Percentiles rank a stretch among this genome's conserved stretches.
Conservation (phyloP, 1,140 invertebrate genomes). For the Pseudomyrmex dendroicus region DNA sequence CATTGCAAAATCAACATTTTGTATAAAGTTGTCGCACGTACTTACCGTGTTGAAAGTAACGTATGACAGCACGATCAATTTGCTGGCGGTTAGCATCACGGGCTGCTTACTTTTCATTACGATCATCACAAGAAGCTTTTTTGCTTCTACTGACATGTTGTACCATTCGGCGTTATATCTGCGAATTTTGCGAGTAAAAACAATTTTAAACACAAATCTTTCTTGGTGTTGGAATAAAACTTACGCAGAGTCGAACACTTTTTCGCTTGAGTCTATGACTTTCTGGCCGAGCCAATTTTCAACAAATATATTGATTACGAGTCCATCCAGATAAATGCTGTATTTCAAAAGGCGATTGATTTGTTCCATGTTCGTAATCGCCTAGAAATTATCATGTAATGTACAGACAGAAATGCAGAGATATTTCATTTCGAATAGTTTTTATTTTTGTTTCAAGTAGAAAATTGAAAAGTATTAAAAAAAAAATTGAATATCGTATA, state of each 20-base stretch:
- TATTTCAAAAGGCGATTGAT: not conserved
- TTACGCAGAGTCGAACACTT: not conserved
- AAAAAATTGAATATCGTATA: too few relatives aligned
- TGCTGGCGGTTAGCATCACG: not conserved
- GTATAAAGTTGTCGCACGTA: not conserved
- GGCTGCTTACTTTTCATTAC: not conserved
- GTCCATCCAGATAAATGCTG: not conserved
- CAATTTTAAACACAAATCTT: too few relatives aligned
- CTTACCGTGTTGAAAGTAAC: slow-evolving; percentile 4
- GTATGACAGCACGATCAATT: not conserved
- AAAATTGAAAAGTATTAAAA: too few relatives aligned
- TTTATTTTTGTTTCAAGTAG: too few relatives aligned
- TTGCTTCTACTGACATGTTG: not conserved
- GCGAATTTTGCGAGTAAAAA: not conserved
- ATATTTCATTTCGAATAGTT: too few relatives aligned
- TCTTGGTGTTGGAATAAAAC: not conserved
- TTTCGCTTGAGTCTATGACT: slow-evolving; percentile 7
- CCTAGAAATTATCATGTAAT: not conserved
- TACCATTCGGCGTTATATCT: not conserved
- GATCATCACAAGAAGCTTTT: not conserved
- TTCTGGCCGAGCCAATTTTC: slow-evolving; percentile 6
- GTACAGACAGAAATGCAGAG: too few relatives aligned
- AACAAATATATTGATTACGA: not conserved
- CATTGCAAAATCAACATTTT: not conserved
- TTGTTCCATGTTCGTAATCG: not conserved